Evolutionary conservation across 2,797 vertebrate genomes (phyloP).

Genomic region (Petrocephalus schoutedeni): DNA sequence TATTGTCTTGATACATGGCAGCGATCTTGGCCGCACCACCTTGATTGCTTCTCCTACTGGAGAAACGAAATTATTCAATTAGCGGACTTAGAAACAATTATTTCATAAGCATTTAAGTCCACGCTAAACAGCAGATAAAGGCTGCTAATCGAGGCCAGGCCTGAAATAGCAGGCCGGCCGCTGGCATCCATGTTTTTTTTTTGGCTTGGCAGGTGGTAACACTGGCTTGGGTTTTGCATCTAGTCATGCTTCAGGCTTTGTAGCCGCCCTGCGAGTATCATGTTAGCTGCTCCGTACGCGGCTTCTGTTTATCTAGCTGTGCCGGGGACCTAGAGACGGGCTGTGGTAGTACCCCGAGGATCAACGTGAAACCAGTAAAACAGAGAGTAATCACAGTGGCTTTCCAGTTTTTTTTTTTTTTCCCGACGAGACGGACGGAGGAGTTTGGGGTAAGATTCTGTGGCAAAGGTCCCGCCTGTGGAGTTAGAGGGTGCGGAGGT

Average conservation of each 20-base stretch:
- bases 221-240: not conserved
- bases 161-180: not conserved
- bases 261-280: not conserved
- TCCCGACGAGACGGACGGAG: not conserved
- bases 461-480: not conserved
- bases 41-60: not conserved
- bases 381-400: not conserved
- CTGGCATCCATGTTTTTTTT: not conserved
- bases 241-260: not conserved
- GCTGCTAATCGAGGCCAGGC: not conserved
- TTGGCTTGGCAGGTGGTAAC: not conserved
- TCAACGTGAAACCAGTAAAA: not conserved
- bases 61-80: conserved; percentile 18
- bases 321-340: not conserved
- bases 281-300: not conserved
- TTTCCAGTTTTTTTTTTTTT: not conserved
- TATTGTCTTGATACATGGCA: not conserved
- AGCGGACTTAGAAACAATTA: not conserved
- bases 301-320: not conserved
- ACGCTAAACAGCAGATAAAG: not conserved
- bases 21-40: not conserved
- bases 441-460: not conserved
- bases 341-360: not conserved
- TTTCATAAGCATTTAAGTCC: not conserved
- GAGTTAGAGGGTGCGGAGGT: not conserved